Conservation (phyloP, 2,888 invertebrate species). For the Tethea ocularis region DNA sequence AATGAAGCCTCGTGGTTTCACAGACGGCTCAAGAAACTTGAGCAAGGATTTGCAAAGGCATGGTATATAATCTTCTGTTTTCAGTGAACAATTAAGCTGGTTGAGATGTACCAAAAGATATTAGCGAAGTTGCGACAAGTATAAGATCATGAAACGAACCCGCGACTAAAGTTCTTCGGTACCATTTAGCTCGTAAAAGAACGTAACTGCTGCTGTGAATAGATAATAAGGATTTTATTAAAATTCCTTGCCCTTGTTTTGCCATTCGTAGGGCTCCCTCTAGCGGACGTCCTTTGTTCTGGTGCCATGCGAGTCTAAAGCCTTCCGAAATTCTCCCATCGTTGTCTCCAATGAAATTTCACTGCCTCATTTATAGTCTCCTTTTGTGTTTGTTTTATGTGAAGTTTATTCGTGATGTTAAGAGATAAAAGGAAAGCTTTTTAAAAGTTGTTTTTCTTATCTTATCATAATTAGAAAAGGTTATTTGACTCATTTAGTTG, state of each 20-base stretch:
- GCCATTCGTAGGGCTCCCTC: slow-evolving; percentile 59
- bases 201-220: slow-evolving; percentile 76
- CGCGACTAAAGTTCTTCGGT: slow-evolving; percentile 59
- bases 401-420: slow-evolving; percentile 42
- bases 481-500: not conserved
- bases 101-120: slow-evolving; percentile 61
- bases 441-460: slow-evolving; percentile 36
- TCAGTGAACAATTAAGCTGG: slow-evolving; percentile 56
- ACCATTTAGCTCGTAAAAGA: slow-evolving; percentile 73
- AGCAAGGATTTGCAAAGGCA: slow-evolving; percentile 2
- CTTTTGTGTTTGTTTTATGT: slow-evolving; percentile 55
- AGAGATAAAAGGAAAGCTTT: slow-evolving; percentile 24
- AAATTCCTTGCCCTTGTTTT: slow-evolving; percentile 79
- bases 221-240: slow-evolving; percentile 82
- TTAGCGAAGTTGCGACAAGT: slow-evolving; percentile 64
- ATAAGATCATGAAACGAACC: slow-evolving; percentile 51
- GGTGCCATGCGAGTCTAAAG: slow-evolving; percentile 62
- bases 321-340: slow-evolving; percentile 54
- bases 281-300: slow-evolving; percentile 65
- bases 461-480: slow-evolving; percentile 30
- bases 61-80: slow-evolving; percentile 42
- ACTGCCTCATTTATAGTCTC: slow-evolving; percentile 52
- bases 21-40: slow-evolving; percentile 7
- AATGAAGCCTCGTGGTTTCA: slow-evolving; percentile 20
- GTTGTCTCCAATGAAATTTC: slow-evolving; percentile 63